Conservation (phyloP, 1,140 invertebrate genomes). For the Camponotus pennsylvanicus region DNA sequence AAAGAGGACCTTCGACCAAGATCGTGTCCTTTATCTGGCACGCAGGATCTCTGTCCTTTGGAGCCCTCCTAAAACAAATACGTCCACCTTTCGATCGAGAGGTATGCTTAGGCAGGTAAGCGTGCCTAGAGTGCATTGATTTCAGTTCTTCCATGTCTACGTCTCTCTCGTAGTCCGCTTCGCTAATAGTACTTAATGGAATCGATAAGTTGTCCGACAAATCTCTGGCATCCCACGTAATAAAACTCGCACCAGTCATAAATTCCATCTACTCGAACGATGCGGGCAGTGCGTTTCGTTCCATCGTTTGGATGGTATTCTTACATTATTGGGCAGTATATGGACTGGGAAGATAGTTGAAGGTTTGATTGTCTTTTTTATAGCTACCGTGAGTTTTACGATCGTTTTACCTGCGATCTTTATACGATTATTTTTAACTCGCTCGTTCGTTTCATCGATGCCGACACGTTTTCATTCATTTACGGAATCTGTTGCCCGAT, state of each 20-base stretch:
- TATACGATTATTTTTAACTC: slow-evolving; percentile 53
- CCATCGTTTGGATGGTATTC: background rate
- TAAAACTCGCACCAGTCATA: slow-evolving; percentile 64
- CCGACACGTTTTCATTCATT: background rate
- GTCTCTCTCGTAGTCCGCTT: background rate
- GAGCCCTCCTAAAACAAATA: slow-evolving; percentile 70
- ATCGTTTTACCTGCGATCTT: slow-evolving; percentile 22
- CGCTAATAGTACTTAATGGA: slow-evolving; percentile 78
- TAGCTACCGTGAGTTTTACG: slow-evolving; percentile 39
- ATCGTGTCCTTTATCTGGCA: slow-evolving; percentile 55
- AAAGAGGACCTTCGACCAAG: slow-evolving; percentile 17
- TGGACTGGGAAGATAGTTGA: background rate
- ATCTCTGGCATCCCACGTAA: slow-evolving; percentile 63
- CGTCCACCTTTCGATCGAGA: slow-evolving; percentile 51
- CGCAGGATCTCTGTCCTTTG: slow-evolving; percentile 30
- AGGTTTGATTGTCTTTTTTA: slow-evolving; percentile 43
- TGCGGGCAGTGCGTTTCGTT: background rate
- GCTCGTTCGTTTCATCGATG: slow-evolving; percentile 1
- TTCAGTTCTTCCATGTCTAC: background rate
- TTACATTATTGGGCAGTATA: slow-evolving; percentile 10
- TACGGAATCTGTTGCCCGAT: background rate
- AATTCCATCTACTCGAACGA: slow-evolving; percentile 57
- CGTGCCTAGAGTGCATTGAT: background rate
- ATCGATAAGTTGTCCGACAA: slow-evolving; percentile 78
- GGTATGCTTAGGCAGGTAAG: slow-evolving; percentile 53